Evolutionary conservation across 2,797 vertebrate genomes (phyloP).

Genomic region (Enteromius unitaeniatus): DNA sequence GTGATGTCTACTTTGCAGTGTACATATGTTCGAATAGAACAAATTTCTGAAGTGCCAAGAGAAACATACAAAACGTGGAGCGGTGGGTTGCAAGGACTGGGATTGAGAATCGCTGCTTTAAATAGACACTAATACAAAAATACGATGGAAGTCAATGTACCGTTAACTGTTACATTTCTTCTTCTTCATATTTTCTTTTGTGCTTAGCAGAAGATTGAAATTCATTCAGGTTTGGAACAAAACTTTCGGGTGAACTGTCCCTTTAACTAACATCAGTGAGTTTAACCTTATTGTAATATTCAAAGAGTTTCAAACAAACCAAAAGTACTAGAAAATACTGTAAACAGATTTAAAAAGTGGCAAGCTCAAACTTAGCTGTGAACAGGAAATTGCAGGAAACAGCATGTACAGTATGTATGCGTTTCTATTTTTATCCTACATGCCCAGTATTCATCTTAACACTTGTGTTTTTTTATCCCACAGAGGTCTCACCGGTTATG

Average conservation of each 20-base stretch:
- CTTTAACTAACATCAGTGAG: neutral
- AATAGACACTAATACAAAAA: neutral
- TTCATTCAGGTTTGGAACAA: neutral
- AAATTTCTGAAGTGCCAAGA: too few relatives aligned
- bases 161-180: neutral
- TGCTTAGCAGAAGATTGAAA: neutral
- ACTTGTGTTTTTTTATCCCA: neutral
- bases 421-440: conserved; percentile 13
- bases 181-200: neutral
- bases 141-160: neutral
- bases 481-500: conserved; percentile 75
- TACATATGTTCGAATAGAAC: too few relatives aligned
- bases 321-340: neutral
- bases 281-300: neutral
- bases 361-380: neutral
- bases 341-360: neutral
- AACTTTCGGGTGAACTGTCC: neutral
- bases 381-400: neutral
- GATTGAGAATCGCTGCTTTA: neutral
- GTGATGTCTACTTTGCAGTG: too few relatives aligned
- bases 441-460: neutral
- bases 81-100: too few relatives aligned
- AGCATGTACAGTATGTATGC: neutral
- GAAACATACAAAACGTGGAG: too few relatives aligned
- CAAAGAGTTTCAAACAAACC: neutral